Conservation (phyloP, 2,797 vertebrate genomes). For the Sebastes baramenuke region DNA sequence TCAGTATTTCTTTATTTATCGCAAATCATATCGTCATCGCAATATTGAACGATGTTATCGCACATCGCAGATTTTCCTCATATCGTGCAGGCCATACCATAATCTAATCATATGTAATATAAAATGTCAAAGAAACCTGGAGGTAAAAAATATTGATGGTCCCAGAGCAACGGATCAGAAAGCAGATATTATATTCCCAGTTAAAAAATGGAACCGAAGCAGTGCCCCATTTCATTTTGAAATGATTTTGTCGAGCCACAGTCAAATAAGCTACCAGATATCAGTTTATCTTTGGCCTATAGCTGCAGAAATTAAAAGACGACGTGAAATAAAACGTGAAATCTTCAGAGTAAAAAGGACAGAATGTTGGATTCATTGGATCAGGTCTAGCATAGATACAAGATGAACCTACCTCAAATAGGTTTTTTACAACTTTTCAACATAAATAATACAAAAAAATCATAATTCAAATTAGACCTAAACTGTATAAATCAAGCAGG, state of each 20-base stretch:
- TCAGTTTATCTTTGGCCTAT: neutral
- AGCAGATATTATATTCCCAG: constrained; percentile 2
- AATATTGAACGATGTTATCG: too few species aligned
- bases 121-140: neutral
- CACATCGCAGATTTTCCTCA: too few species aligned
- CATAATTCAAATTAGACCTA: neutral
- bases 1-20: too few species aligned
- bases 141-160: neutral
- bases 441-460: neutral
- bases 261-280: neutral
- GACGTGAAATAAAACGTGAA: neutral
- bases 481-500: neutral
- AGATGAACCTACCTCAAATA: neutral
- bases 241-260: constrained; percentile 16
- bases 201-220: constrained; percentile 23
- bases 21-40: too few species aligned
- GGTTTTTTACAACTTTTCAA: neutral
- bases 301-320: neutral
- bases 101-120: neutral
- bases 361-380: neutral
- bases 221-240: constrained; percentile 2
- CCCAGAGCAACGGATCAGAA: constrained; percentile 10
- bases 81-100: neutral
- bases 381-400: neutral
- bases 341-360: neutral